Evolutionary conservation across 1,140 invertebrate genomes (phyloP), one percentile per base, ranked within the genome.

Genomic region (Drosophila pruinosa): DNA sequence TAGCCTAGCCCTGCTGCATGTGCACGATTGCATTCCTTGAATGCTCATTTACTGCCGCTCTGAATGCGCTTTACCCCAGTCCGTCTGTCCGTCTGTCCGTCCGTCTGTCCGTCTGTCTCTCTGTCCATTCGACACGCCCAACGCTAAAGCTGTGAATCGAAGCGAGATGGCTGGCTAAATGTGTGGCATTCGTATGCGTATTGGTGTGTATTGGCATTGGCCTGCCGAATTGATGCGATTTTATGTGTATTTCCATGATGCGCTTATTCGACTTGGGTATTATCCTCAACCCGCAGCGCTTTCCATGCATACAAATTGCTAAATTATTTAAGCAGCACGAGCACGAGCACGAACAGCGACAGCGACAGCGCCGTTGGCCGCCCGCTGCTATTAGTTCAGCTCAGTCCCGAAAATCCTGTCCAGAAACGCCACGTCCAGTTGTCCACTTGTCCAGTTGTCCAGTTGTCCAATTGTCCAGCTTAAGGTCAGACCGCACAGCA

Each of bases 241-340:
- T 86, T 86, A 85, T 85, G 80, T 80, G 80, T 80, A 83, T 85
- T 86, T 70, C 80, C 80, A 76, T 85, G 80, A 85, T 85, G 80
- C 80, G 80, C 80, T 85, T 85, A 85, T 86, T 76, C 80, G 81
- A 80, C 80, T 85, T 73, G 59, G 77, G 80, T 52, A 81, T 86
- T 88, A 86, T 81, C 65, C 76, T 59, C 73, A 68, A 24, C 36
- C 21, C 81, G 77, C 80, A 88, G 65, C 52, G 82, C 82, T 86
- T 88, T 78, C 78, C 82, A 88, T 86, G 82, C 82, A 86, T 86
- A 88, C 82, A 86, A 86, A 86, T 86, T 86, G 82, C 82, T 86
- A 86, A 86, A 86, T 86, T 86, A 86, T 86, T 86, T 86, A 86
- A 86, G 81, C 78, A 75, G 62, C 78, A 63, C 24, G 63, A 61